Base-by-base conservation (phyloP, 35 echinoderm and acorn worm genomes). In the Eucidaris tribuloides region DNA sequence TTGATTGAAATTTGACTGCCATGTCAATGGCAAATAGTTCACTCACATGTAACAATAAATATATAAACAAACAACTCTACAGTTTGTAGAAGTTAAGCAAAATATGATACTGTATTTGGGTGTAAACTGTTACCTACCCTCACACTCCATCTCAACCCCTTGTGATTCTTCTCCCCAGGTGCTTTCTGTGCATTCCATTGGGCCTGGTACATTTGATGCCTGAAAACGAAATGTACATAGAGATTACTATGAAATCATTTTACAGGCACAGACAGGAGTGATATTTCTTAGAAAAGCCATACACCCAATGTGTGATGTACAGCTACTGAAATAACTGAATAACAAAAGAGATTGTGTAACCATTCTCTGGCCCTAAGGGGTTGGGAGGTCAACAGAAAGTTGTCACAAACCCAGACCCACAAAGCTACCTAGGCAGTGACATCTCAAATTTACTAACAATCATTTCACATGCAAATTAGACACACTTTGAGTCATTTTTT, bases 131-230 rank as follows among this genome's bases (percentile, higher is more conserved):
- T 7, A 77, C 90, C 82, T 86, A 98, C 95, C 83, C 95, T 85
- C 20, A 98, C 84, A 68, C 65, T 83, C 95, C 95, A 98, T 58
- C 95, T 88, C 29, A 98, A 79, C 27, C 80, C 90, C 62, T 98
- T 98, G n/a, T 86, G 79, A 44, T 77, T 98, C 78, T 92, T 92
- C 33, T 98, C 95, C 28, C 95, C 95, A 2, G 95, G 95, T 40
- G 90, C 95, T 70, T 89, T 89, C 13, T 65, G 58, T 25, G 82
- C n/a, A 32, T 82, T 89, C 95, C 95, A 98, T 31, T 85, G 80
- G 42, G 65, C 77, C 38, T 74, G 81, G 65, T 98, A 98, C 90
- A 98, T 93, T 45, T 98, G 90, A 80, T 98, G 90, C 52, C 95
- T 98, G 36, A 44, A 72, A 14, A 49, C 57, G 37, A 24, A 62